These are phyloP conservation scores for Talpa occidentalis DNA, from an alignment of 2,113 vertebrate genomes.

Conservation along the genomic window DNA sequence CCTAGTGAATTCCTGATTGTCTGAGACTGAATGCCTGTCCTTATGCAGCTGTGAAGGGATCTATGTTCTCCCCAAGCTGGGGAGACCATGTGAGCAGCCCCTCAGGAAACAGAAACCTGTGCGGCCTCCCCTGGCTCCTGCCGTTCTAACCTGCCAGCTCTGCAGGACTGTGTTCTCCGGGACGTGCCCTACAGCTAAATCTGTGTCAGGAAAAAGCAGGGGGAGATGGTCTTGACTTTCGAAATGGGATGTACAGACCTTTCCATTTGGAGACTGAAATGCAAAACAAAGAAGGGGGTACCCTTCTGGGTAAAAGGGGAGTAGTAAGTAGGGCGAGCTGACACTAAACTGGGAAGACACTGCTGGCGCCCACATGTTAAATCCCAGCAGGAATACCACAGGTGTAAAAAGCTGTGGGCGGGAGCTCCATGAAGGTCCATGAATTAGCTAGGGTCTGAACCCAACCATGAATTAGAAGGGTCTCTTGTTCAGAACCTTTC, in stretches of 20 bases:
- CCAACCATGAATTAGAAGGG: background rate
- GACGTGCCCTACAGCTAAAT: background rate
- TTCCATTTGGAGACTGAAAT: background rate
- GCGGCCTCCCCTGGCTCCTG: background rate
- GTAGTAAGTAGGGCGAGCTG: background rate
- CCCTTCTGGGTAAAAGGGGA: background rate
- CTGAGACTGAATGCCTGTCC: constrained; percentile 75
- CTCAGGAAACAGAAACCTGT: constrained; percentile 24
- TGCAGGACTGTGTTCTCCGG: background rate
- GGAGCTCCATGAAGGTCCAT: background rate
- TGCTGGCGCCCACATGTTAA: background rate
- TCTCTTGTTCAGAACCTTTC: background rate
- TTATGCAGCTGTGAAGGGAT: constrained; percentile 66
- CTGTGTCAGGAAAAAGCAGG: background rate
- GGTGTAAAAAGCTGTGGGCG: background rate
- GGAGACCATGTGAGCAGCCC: background rate
- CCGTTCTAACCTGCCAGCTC: background rate
- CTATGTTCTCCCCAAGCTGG: background rate
- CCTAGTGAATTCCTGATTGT: constrained; percentile 70
- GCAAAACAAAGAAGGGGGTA: background rate
- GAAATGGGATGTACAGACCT: background rate
- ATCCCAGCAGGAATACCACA: background rate
- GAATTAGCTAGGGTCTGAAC: background rate
- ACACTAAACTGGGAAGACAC: background rate
- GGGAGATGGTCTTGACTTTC: background rate